Conservation (phyloP, 2,888 invertebrate species). For the Orthonevra nobilis region DNA sequence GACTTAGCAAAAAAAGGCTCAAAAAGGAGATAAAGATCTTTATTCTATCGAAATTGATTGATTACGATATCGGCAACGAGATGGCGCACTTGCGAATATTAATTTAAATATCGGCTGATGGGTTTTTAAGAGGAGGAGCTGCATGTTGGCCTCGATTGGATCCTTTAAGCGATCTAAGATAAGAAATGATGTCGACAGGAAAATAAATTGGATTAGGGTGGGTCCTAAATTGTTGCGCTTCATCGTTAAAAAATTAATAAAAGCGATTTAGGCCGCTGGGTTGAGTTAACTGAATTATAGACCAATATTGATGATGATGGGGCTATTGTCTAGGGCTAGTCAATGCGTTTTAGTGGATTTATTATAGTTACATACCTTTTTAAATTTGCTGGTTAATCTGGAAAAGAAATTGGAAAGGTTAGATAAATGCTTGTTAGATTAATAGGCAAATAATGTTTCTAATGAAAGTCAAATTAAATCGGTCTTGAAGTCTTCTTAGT, state of each 20-base stretch:
- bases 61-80: conserved; percentile 38
- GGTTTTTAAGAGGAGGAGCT: conserved; percentile 45
- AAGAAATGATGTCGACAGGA: conserved; percentile 46
- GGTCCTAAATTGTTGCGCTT: conserved; percentile 42
- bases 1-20: conserved; percentile 4
- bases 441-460: too few species aligned
- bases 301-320: conserved; percentile 36
- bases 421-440: background rate
- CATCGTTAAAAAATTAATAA: conserved; percentile 45
- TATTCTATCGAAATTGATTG: conserved; percentile 59
- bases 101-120: conserved; percentile 65
- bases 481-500: too few species aligned
- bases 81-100: conserved; percentile 45
- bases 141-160: background rate
- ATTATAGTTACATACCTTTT: conserved; percentile 4
- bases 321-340: conserved; percentile 3
- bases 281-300: conserved; percentile 34
- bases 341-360: conserved; percentile 20
- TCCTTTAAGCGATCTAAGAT: conserved; percentile 37
- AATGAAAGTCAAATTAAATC: too few species aligned
- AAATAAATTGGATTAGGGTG: conserved; percentile 55
- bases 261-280: conserved; percentile 13
- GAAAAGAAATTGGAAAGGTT: conserved; percentile 19
- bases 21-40: conserved; percentile 39
- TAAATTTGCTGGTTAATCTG: conserved; percentile 25